These are phyloP conservation scores for Galaxea fascicularis DNA, from an alignment of 92 coral and sea anemone genomes.

Conservation along the genomic window DNA sequence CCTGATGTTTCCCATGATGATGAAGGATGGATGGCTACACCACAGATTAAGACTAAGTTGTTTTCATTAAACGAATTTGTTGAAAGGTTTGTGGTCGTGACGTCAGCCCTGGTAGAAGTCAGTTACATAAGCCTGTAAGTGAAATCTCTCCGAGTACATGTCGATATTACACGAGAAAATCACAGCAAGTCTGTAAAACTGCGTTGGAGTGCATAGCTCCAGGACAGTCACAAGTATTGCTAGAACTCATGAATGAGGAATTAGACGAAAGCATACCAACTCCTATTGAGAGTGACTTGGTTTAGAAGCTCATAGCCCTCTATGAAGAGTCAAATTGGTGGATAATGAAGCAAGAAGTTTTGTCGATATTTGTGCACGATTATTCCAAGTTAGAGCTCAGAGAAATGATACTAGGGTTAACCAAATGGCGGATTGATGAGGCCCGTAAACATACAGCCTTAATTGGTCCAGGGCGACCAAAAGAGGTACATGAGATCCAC, in stretches of 20 bases:
- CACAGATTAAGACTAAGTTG: slow-evolving; percentile 45
- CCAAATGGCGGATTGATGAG: slow-evolving; percentile 69
- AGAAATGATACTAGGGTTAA: slow-evolving; percentile 57
- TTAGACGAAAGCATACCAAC: slow-evolving; percentile 1
- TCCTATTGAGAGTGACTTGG: slow-evolving; percentile 5
- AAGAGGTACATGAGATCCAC: slow-evolving; percentile 39
- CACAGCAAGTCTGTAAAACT: slow-evolving; percentile 39
- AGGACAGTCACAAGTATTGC: slow-evolving; percentile 26
- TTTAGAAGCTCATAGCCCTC: slow-evolving; percentile 23
- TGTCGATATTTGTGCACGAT: slow-evolving; percentile 59
- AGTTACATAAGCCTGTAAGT: slow-evolving; percentile 28
- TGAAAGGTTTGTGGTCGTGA: slow-evolving; percentile 46
- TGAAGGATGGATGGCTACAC: slow-evolving; percentile 56
- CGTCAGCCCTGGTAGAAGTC: slow-evolving; percentile 51
- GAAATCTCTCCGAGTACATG: slow-evolving; percentile 44
- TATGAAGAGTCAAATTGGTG: slow-evolving; percentile 49
- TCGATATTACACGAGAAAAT: slow-evolving; percentile 57
- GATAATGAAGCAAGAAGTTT: slow-evolving; percentile 40
- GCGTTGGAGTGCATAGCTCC: slow-evolving; percentile 53
- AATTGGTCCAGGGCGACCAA: slow-evolving; percentile 46
- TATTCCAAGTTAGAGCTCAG: slow-evolving; percentile 46
- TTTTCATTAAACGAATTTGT: slow-evolving; percentile 34
- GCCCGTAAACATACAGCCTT: slow-evolving; percentile 64
- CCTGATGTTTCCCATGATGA: slow-evolving; percentile 22
- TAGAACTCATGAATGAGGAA: slow-evolving; percentile 17